Evolutionary conservation across 2,797 vertebrate species (phyloP).

Genomic region (Pempheris klunzingeri): DNA sequence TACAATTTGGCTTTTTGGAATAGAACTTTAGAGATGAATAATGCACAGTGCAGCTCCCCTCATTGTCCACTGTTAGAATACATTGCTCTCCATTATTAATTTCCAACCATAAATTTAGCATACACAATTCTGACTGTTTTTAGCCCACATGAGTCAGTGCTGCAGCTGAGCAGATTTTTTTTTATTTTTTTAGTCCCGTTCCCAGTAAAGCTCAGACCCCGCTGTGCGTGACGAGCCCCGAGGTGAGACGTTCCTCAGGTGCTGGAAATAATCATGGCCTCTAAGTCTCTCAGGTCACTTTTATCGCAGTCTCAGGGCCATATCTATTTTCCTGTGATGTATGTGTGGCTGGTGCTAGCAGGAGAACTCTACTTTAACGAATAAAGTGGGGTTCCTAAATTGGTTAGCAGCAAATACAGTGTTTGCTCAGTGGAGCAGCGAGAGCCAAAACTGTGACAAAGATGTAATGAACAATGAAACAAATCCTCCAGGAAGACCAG

Average conservation of each 20-base stretch:
- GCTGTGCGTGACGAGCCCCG: conserved; percentile 63
- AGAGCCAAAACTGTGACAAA: conserved; percentile 60
- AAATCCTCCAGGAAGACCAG: not conserved
- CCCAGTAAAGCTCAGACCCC: conserved; percentile 47
- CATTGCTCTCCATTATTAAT: conserved; percentile 15
- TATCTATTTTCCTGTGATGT: conserved; percentile 41
- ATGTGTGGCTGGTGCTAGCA: conserved; percentile 19
- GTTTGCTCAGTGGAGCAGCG: conserved; percentile 34
- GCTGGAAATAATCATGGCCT: conserved; percentile 65
- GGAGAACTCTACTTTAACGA: conserved; percentile 32
- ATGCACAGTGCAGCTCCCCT: not conserved
- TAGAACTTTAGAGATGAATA: not conserved
- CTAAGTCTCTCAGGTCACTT: conserved; percentile 53
- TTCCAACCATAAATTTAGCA: conserved; percentile 42
- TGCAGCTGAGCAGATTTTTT: conserved; percentile 36
- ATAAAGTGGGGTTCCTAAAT: conserved; percentile 38
- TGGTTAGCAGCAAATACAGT: conserved; percentile 11
- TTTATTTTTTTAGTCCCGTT: conserved; percentile 41
- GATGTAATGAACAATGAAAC: conserved; percentile 29
- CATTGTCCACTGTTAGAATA: conserved; percentile 6
- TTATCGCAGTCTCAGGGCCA: conserved; percentile 41
- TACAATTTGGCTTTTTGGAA: not conserved
- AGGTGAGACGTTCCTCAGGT: conserved; percentile 68
- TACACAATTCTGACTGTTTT: conserved; percentile 28
- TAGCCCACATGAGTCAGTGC: conserved; percentile 34